phyloP scores from a whole-genome alignment of 2,888 invertebrate species.

The Drosophila bunnanda region DNA sequence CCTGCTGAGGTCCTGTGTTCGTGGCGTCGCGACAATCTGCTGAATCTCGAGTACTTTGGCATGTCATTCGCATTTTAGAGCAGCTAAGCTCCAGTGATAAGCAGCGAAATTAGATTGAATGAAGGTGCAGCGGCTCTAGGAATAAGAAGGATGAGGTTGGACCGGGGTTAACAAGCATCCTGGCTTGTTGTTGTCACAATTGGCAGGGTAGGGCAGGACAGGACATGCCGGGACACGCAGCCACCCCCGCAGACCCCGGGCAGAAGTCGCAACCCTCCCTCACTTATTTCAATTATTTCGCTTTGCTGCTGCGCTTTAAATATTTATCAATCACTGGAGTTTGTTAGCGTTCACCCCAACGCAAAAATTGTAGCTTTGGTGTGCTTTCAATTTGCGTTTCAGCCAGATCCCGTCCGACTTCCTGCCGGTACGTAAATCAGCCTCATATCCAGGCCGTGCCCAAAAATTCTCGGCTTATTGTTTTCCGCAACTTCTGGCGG shows the following conservation, averaged over 20 bases:
- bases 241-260: constrained; percentile 1
- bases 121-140: constrained; percentile 58
- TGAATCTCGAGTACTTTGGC: constrained; percentile 78
- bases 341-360: constrained; percentile 78
- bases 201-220: constrained; percentile 40
- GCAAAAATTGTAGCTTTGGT: constrained; percentile 61
- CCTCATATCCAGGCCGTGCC: constrained; percentile 35
- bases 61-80: constrained; percentile 82
- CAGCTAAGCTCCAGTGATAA: constrained; percentile 80
- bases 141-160: background rate
- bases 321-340: constrained; percentile 85
- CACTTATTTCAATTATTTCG: constrained; percentile 85
- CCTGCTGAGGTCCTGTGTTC: constrained; percentile 48
- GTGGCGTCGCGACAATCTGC: constrained; percentile 61
- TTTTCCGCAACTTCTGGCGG: constrained; percentile 37
- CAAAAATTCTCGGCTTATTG: constrained; percentile 57
- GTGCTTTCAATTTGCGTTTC: constrained; percentile 69
- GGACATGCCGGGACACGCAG: constrained; percentile 12
- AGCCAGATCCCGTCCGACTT: constrained; percentile 53
- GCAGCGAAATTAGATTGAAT: constrained; percentile 80
- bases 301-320: constrained; percentile 84
- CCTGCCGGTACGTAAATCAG: constrained; percentile 59
- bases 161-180: constrained; percentile 63
- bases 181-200: constrained; percentile 69
- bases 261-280: constrained; percentile 61